A percentile compares a stretch with the other conserved stretches of the same genome.
Evolutionary conservation across 2,797 vertebrate genomes (phyloP).

Genomic region (Myoxocephalus aenaeus): DNA sequence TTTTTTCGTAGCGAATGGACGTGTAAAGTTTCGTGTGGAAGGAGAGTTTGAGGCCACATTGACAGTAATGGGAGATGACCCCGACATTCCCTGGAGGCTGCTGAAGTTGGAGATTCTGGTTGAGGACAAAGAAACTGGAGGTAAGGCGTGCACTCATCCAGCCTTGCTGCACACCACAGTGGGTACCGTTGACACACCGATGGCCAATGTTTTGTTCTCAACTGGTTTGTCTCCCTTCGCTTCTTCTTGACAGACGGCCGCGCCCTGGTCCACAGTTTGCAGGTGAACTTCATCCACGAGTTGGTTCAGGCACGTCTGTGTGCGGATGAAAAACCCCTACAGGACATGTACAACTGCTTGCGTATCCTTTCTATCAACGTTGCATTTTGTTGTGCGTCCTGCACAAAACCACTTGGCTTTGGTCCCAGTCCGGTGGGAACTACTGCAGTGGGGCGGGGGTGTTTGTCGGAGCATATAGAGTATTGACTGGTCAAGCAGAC

Average conservation of each 20-base stretch:
- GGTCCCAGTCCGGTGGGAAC: constrained; percentile 55
- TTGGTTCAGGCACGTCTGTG: constrained; percentile 98
- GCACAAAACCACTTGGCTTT: constrained; percentile 51
- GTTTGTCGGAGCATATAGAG: constrained; percentile 66
- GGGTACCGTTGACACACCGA: not conserved
- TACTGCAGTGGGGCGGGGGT: constrained; percentile 54
- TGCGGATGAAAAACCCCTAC: constrained; percentile 97
- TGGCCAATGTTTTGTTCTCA: not conserved
- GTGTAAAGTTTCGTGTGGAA: constrained; percentile 98
- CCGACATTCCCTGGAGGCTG: constrained; percentile 98
- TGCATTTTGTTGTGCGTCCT: constrained; percentile 13
- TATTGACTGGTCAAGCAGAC: constrained; percentile 68
- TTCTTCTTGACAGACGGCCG: constrained; percentile 88
- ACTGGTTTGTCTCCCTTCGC: not conserved
- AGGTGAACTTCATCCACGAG: constrained; percentile 98
- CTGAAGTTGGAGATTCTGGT: constrained; percentile 98
- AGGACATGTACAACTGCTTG: constrained; percentile 99
- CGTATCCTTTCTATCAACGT: constrained; percentile 91
- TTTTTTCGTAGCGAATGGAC: constrained; percentile 90
- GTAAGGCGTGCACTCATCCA: constrained; percentile 75
- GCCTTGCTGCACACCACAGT: not conserved
- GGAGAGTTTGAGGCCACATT: constrained; percentile 99
- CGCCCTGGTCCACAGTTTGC: constrained; percentile 97
- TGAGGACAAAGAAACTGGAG: constrained; percentile 99
- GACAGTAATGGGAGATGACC: constrained; percentile 99